Evolutionary conservation across 2,113 vertebrate species (phyloP).

Genomic region (Seriola rivoliana): DNA sequence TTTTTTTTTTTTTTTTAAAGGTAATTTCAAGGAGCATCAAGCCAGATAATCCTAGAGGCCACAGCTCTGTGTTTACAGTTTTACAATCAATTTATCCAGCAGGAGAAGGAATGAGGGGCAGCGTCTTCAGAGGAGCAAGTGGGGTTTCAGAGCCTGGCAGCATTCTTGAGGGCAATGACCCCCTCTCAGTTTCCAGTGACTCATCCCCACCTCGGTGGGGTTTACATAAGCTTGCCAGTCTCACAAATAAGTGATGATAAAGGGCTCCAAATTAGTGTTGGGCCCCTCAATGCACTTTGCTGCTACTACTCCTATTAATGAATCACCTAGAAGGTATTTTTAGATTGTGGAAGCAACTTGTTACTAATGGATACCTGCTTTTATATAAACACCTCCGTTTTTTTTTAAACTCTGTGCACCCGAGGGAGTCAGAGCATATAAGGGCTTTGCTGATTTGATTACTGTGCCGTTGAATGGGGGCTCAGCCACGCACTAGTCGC

Average conservation of each 20-base stretch:
- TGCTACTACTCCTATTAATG: conserved; percentile 39
- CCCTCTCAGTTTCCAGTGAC: conserved; percentile 48
- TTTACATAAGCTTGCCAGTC: conserved; percentile 61
- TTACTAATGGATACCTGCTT: conserved; percentile 68
- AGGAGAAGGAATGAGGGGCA: conserved; percentile 8
- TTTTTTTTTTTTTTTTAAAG: conserved; percentile 7
- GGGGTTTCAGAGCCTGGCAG: conserved; percentile 8
- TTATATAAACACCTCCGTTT: conserved; percentile 48
- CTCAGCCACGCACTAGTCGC: neutral
- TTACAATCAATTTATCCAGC: conserved; percentile 33
- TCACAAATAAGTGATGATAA: conserved; percentile 70
- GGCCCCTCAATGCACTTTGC: conserved; percentile 10
- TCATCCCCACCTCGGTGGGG: conserved; percentile 23
- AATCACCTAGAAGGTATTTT: conserved; percentile 70
- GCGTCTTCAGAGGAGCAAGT: neutral
- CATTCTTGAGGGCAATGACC: conserved; percentile 13
- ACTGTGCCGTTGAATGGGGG: conserved; percentile 9
- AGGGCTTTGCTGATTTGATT: conserved; percentile 49
- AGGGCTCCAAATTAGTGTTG: neutral
- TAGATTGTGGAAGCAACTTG: conserved; percentile 56
- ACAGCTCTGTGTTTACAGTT: conserved; percentile 33
- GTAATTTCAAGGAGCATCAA: conserved; percentile 22
- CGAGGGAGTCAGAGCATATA: conserved; percentile 20
- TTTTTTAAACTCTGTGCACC: neutral
- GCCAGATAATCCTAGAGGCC: neutral